Percentiles rank a stretch among this genome's conserved stretches.
Conservation (phyloP, 2,797 vertebrate species). For the Argentina silus region DNA sequence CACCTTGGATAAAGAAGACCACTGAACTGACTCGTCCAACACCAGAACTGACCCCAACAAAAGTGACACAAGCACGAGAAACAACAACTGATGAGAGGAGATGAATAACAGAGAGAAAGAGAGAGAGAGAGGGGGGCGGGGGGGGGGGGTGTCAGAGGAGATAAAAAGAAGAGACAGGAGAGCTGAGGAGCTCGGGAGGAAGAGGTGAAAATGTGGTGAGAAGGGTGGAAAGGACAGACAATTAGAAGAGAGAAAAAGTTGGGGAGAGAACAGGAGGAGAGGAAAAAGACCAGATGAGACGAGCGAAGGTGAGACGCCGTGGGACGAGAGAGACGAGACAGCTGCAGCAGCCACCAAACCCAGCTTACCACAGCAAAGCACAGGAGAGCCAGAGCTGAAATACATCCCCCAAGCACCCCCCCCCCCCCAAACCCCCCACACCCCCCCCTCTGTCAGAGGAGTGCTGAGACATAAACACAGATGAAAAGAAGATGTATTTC, state of each 20-base stretch:
- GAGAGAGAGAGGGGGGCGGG: not conserved
- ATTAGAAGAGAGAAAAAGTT: no score
- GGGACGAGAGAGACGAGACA: slow-evolving; percentile 1
- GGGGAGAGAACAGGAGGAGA: not conserved
- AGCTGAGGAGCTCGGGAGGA: not conserved
- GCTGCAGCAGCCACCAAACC: not conserved
- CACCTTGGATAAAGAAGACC: not conserved
- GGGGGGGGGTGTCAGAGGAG: not conserved
- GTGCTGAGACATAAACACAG: no score
- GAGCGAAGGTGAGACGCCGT: not conserved
- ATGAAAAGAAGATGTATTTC: no score
- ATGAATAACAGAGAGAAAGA: not conserved
- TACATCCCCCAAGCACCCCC: slow-evolving; percentile 11
- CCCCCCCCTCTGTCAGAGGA: no score
- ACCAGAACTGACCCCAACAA: not conserved
- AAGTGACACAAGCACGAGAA: not conserved
- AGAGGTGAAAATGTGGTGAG: no score
- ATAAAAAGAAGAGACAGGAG: not conserved
- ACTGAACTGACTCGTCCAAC: slow-evolving; percentile 3
- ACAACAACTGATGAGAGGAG: no score
- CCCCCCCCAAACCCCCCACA: not conserved
- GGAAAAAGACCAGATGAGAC: not conserved
- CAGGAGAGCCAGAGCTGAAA: slow-evolving; percentile 30
- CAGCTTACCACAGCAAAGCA: slow-evolving; percentile 11
- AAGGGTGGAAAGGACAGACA: no score